Conservation (phyloP, 1,140 invertebrate species). For the Diachasma alloeum region DNA sequence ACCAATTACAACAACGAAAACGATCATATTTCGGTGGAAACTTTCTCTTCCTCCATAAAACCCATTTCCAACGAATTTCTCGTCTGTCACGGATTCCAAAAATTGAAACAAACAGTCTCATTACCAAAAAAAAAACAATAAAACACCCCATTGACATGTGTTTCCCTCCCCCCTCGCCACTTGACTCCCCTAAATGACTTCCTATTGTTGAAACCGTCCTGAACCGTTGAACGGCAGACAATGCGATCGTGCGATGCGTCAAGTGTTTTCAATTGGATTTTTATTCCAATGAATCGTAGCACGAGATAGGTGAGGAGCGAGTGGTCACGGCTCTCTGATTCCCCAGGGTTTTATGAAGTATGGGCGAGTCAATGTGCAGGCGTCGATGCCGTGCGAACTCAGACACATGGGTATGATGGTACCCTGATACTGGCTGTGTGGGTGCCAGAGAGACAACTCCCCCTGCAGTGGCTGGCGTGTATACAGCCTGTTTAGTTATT, state of each 20-base stretch:
- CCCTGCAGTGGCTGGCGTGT: slow-evolving; percentile 35
- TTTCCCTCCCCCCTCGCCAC: background rate
- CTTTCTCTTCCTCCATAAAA: no score
- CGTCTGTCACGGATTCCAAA: background rate
- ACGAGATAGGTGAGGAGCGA: background rate
- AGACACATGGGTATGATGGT: slow-evolving; percentile 18
- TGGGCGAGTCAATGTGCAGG: background rate
- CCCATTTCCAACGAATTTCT: background rate
- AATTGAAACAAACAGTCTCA: background rate
- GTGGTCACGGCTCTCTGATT: background rate
- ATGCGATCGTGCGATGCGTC: slow-evolving; percentile 7
- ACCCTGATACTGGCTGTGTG: slow-evolving; percentile 35
- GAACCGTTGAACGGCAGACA: background rate
- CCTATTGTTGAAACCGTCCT: background rate
- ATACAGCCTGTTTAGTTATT: slow-evolving; percentile 62
- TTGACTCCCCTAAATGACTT: background rate
- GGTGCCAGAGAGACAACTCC: slow-evolving; percentile 40
- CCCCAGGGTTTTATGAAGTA: background rate
- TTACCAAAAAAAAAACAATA: slow-evolving; percentile 4
- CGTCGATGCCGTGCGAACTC: slow-evolving; percentile 26
- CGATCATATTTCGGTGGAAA: no score
- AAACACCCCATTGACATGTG: background rate
- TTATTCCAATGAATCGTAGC: background rate
- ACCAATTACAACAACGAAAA: no score
- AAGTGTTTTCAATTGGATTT: slow-evolving; percentile 25